Conservation (phyloP, 2,113 vertebrate genomes). For the Trachemys scripta region DNA sequence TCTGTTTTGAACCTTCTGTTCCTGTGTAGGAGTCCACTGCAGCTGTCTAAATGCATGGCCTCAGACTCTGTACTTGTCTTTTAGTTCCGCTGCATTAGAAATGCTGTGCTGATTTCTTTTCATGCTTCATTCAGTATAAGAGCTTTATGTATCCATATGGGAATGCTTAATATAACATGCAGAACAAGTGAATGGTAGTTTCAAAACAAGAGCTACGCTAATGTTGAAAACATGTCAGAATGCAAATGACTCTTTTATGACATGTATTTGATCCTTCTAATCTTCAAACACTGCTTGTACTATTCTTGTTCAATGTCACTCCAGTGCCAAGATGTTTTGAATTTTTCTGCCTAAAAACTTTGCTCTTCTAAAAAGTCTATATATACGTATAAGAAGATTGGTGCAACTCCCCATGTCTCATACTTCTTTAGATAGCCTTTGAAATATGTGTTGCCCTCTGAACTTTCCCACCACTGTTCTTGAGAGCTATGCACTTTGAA, state of each 20-base stretch:
- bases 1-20: constrained; percentile 2
- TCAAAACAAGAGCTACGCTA: constrained; percentile 29
- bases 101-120: constrained; percentile 55
- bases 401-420: not conserved
- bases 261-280: constrained; percentile 58
- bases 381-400: constrained; percentile 38
- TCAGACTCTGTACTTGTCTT: constrained; percentile 7
- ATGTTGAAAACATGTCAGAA: constrained; percentile 65
- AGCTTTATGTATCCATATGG: constrained; percentile 35
- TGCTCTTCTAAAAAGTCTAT: constrained; percentile 38
- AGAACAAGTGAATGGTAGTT: constrained; percentile 45
- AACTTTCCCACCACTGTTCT: not conserved
- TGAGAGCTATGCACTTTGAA: constrained; percentile 2
- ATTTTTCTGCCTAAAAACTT: constrained; percentile 42
- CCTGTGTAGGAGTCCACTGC: not conserved
- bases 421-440: constrained; percentile 40
- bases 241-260: constrained; percentile 48
- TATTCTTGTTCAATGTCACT: constrained; percentile 44
- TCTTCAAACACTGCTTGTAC: constrained; percentile 32
- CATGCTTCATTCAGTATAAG: constrained; percentile 38
- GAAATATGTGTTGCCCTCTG: constrained; percentile 12
- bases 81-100: constrained; percentile 21
- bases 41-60: constrained; percentile 21
- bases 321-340: constrained; percentile 40
- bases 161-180: constrained; percentile 39